phyloP scores from a whole-genome alignment of 23 tunicate species.

The Trididemnum nubilum region DNA sequence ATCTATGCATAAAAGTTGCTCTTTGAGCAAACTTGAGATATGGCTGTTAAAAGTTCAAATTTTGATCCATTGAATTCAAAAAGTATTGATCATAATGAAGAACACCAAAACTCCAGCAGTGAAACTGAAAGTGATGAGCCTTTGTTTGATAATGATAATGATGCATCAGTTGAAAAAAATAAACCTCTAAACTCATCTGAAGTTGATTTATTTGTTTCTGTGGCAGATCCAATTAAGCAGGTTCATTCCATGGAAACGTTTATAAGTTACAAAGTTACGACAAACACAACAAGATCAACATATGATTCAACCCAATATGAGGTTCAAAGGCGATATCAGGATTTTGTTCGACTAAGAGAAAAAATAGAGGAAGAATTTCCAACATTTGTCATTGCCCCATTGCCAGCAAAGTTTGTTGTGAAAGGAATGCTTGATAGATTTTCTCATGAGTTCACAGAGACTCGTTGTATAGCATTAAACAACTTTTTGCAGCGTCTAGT shows the following conservation, averaged over 20 bases:
- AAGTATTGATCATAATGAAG: too few species aligned
- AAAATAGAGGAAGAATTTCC: slow-evolving; percentile 73
- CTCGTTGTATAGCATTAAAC: slow-evolving; percentile 75
- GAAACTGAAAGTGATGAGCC: slow-evolving; percentile 18
- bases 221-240: slow-evolving; percentile 67
- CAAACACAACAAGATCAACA: slow-evolving; percentile 79
- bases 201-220: slow-evolving; percentile 72
- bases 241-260: slow-evolving; percentile 75
- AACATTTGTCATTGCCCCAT: slow-evolving; percentile 78
- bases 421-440: slow-evolving; percentile 93
- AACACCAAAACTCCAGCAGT: too few species aligned
- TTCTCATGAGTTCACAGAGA: slow-evolving; percentile 52
- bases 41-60: too few species aligned
- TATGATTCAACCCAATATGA: slow-evolving; percentile 65
- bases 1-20: too few species aligned
- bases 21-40: too few species aligned
- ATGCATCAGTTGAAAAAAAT: neutral
- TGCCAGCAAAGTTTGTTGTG: slow-evolving; percentile 86
- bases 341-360: slow-evolving; percentile 72
- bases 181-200: neutral
- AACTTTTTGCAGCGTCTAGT: slow-evolving; percentile 63
- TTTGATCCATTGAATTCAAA: too few species aligned
- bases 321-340: slow-evolving; percentile 77
- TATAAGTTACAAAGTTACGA: slow-evolving; percentile 59
- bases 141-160: slow-evolving; percentile 23